These are phyloP conservation scores for Gastracanthus pulcherrimus DNA, from an alignment of 2,888 invertebrate species.

Conservation along the genomic window DNA sequence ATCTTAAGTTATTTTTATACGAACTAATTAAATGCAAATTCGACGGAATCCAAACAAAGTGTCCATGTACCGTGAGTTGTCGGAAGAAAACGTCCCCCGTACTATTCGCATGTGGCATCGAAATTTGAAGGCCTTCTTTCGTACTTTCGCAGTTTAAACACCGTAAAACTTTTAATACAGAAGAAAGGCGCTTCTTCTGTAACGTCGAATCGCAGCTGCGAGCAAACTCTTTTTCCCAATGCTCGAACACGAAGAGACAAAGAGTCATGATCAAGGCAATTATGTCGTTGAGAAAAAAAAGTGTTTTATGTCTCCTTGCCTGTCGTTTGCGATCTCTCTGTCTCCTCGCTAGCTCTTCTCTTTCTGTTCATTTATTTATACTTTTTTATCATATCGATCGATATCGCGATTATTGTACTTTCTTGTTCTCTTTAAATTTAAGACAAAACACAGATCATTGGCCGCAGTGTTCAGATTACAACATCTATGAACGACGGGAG, in stretches of 20 bases:
- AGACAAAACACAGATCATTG: slow-evolving; percentile 22
- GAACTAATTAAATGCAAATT: neutral
- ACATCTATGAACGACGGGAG: slow-evolving; percentile 8
- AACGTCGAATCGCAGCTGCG: neutral
- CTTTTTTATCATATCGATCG: slow-evolving; percentile 33
- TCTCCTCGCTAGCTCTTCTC: neutral
- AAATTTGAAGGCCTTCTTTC: slow-evolving; percentile 53
- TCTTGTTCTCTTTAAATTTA: slow-evolving; percentile 34
- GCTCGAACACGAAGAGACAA: slow-evolving; percentile 8
- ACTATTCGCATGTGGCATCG: slow-evolving; percentile 12
- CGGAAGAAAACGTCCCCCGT: slow-evolving; percentile 13
- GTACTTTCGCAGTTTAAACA: slow-evolving; percentile 32
- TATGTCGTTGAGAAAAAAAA: slow-evolving; percentile 14
- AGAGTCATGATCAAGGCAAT: neutral
- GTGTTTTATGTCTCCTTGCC: slow-evolving; percentile 10
- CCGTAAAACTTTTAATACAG: slow-evolving; percentile 22
- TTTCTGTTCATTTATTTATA: slow-evolving; percentile 43
- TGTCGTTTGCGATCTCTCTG: neutral
- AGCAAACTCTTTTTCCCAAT: slow-evolving; percentile 20
- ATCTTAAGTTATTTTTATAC: slow-evolving; percentile 7
- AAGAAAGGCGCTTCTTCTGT: slow-evolving; percentile 22
- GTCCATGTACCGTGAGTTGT: neutral
- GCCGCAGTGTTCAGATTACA: slow-evolving; percentile 46
- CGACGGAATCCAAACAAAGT: slow-evolving; percentile 3
- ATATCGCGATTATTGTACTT: slow-evolving; percentile 14